phyloP scores from a whole-genome alignment of 2,113 vertebrate species.

The Rallus limicola region DNA sequence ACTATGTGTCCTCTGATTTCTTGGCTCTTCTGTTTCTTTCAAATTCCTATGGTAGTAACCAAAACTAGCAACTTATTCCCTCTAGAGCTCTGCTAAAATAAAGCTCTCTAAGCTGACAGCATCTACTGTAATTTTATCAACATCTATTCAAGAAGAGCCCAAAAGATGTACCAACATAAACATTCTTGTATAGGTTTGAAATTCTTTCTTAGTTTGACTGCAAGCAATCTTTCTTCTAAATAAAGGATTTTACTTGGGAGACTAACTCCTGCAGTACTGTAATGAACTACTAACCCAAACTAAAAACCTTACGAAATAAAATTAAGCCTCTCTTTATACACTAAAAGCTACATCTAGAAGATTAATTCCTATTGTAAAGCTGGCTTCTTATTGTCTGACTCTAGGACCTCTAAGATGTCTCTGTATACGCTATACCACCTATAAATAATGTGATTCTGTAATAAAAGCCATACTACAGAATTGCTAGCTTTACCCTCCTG shows the following conservation, averaged over 20 bases:
- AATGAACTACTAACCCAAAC: background rate
- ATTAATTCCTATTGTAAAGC: background rate
- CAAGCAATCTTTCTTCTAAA: background rate
- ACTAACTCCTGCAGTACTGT: background rate
- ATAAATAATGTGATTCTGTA: background rate
- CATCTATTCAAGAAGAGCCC: background rate
- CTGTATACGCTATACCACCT: background rate
- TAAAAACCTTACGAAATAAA: background rate
- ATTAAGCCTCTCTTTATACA: background rate
- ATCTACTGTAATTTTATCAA: background rate
- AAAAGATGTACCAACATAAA: background rate
- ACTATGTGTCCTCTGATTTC: background rate
- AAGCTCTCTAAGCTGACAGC: background rate
- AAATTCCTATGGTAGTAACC: background rate
- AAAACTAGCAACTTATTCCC: background rate
- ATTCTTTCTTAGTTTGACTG: background rate
- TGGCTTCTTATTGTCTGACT: background rate
- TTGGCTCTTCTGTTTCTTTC: background rate
- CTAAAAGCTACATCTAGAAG: background rate
- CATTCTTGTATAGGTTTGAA: background rate
- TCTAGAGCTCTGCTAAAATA: background rate
- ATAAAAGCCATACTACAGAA: background rate
- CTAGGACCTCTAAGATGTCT: background rate
- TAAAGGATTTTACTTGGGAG: background rate
- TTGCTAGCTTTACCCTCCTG: background rate